Percentiles rank a stretch among this genome's conserved stretches.
These are phyloP conservation scores for Actenoides lindsayi DNA, from an alignment of 2,113 vertebrate species.

Conservation along the genomic window DNA sequence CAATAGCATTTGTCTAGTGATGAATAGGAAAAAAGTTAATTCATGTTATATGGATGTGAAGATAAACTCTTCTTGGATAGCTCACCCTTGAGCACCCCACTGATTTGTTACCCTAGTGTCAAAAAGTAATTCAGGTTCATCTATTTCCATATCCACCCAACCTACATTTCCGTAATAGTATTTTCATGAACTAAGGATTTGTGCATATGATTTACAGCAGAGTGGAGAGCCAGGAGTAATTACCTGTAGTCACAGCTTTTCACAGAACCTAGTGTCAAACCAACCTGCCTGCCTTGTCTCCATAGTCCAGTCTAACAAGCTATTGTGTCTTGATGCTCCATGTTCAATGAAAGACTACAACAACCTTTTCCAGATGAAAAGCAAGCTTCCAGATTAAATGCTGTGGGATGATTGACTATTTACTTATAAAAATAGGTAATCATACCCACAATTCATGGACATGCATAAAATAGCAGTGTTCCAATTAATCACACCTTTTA, in stretches of 20 bases:
- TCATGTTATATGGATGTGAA: background rate
- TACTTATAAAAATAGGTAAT: background rate
- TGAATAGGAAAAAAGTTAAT: background rate
- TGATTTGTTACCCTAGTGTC: background rate
- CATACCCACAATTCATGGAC: background rate
- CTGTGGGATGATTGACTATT: background rate
- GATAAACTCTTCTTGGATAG: background rate
- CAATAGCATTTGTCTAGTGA: background rate
- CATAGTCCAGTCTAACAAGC: background rate
- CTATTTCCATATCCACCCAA: background rate
- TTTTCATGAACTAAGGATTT: background rate
- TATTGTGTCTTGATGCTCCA: background rate
- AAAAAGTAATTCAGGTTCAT: background rate
- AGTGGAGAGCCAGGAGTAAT: background rate
- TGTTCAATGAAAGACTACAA: background rate
- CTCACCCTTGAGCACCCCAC: background rate
- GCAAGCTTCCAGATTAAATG: background rate
- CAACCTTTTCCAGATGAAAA: background rate
- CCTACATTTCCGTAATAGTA: background rate
- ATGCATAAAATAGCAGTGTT: background rate
- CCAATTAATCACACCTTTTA: slow-evolving; percentile 9
- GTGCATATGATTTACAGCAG: background rate
- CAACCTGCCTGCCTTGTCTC: accelerated
- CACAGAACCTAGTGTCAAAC: background rate
- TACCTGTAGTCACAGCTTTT: background rate